These are phyloP conservation scores for Leptinotarsa undecemlineata DNA, from an alignment of 1,140 invertebrate species.

Conservation along the genomic window DNA sequence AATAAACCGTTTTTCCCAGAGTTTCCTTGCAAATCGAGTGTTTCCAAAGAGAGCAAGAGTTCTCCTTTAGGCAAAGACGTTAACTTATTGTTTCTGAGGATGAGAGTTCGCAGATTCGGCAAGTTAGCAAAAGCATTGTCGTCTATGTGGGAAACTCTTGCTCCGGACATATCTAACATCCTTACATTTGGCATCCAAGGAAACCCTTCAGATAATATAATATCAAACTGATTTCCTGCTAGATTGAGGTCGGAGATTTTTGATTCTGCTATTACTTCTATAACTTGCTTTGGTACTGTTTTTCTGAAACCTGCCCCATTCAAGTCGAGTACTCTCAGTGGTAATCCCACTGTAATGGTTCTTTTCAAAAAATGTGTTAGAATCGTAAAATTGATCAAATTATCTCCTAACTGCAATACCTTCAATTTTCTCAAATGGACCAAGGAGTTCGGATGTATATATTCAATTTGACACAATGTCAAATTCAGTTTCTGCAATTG, in stretches of 20 bases:
- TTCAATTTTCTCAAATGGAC: conserved; percentile 55
- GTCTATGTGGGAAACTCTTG: conserved; percentile 50
- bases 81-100: conserved; percentile 58
- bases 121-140: conserved; percentile 53
- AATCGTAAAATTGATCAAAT: conserved; percentile 54
- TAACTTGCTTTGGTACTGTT: conserved; percentile 53
- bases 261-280: conserved; percentile 57
- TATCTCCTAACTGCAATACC: conserved; percentile 57
- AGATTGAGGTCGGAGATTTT: conserved; percentile 57
- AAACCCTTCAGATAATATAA: conserved; percentile 56
- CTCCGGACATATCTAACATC: conserved; percentile 57
- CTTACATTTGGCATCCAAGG: conserved; percentile 59
- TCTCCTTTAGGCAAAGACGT: conserved; percentile 56
- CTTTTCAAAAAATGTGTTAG: conserved; percentile 55
- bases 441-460: conserved; percentile 58
- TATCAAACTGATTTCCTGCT: conserved; percentile 61
- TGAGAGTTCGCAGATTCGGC: conserved; percentile 57
- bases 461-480: conserved; percentile 58
- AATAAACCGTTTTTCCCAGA: conserved; percentile 44
- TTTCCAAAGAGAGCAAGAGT: conserved; percentile 55
- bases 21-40: conserved; percentile 59
- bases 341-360: conserved; percentile 52
- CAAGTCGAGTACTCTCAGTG: conserved; percentile 56
- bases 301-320: conserved; percentile 60
- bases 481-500: conserved; percentile 54